Evolutionary conservation across 2,113 vertebrate species (phyloP).

Genomic region (Bos javanicus): DNA sequence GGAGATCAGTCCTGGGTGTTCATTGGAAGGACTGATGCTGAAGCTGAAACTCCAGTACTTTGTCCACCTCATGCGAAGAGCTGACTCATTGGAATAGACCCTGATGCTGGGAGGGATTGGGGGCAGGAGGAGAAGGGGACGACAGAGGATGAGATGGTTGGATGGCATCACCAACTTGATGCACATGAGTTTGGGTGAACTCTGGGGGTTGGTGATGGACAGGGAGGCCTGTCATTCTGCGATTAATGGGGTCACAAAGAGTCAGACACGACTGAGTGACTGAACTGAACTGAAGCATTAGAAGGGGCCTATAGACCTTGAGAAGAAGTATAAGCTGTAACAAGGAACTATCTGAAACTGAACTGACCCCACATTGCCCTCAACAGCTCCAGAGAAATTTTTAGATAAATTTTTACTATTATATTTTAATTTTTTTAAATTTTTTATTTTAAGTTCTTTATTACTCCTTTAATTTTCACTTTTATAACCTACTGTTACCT

Average conservation of each 20-base stretch:
- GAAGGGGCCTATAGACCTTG: neutral
- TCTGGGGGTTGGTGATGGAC: neutral
- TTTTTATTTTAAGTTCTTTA: neutral
- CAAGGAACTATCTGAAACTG: neutral
- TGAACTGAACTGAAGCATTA: neutral
- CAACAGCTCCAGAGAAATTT: neutral
- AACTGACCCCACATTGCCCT: neutral
- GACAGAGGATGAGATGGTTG: neutral
- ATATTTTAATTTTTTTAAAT: neutral
- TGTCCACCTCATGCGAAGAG: neutral
- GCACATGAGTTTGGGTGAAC: neutral
- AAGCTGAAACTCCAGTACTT: neutral
- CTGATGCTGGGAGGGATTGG: neutral
- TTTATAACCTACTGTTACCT: neutral
- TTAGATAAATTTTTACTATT: neutral
- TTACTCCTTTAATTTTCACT: neutral
- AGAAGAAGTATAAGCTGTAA: neutral
- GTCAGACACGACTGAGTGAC: rapidly evolving
- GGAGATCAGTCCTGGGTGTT: no score
- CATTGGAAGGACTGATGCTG: neutral
- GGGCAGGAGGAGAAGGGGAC: neutral
- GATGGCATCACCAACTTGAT: rapidly evolving
- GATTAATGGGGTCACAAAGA: rapidly evolving
- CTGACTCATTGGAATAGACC: neutral
- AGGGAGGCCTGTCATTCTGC: neutral